phyloP scores from a whole-genome alignment of 92 coral and sea anemone genomes.

The Zoanthus sansibaricus region DNA sequence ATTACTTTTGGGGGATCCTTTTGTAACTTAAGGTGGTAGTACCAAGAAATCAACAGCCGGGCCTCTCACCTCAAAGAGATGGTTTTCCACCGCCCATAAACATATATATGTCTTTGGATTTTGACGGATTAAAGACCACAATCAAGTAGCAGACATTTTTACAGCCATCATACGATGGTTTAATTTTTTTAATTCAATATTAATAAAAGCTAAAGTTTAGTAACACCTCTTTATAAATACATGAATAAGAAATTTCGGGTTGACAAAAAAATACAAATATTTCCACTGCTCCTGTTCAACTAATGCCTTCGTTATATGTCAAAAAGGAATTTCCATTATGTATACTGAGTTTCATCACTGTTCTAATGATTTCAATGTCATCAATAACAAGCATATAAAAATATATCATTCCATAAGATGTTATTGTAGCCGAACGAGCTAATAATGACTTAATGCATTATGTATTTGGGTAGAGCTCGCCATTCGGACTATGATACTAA shows the following conservation, averaged over 20 bases:
- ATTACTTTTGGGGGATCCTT: too few relatives aligned
- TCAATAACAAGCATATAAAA: background rate
- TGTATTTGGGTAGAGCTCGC: background rate
- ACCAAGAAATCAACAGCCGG: too few relatives aligned
- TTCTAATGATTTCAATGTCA: background rate
- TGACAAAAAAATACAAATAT: conserved; percentile 7
- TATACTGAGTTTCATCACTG: background rate
- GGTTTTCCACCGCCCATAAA: too few relatives aligned
- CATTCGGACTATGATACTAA: background rate
- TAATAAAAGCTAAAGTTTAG: conserved; percentile 16
- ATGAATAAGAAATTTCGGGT: background rate
- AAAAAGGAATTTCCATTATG: background rate
- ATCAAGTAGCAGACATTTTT: too few relatives aligned
- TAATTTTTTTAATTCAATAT: conserved; percentile 1
- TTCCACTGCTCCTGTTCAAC: background rate
- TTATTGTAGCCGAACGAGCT: background rate
- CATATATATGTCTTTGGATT: too few relatives aligned
- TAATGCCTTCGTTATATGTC: background rate
- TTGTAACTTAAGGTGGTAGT: too few relatives aligned
- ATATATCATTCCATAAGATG: background rate
- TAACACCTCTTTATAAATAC: conserved; percentile 31
- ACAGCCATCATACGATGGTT: conserved; percentile 8
- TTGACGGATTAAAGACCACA: too few relatives aligned
- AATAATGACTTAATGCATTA: background rate
- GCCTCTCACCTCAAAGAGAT: too few relatives aligned